Evolutionary conservation across 2,113 vertebrate species (phyloP).

Genomic region (Microcebus tavaratra): DNA sequence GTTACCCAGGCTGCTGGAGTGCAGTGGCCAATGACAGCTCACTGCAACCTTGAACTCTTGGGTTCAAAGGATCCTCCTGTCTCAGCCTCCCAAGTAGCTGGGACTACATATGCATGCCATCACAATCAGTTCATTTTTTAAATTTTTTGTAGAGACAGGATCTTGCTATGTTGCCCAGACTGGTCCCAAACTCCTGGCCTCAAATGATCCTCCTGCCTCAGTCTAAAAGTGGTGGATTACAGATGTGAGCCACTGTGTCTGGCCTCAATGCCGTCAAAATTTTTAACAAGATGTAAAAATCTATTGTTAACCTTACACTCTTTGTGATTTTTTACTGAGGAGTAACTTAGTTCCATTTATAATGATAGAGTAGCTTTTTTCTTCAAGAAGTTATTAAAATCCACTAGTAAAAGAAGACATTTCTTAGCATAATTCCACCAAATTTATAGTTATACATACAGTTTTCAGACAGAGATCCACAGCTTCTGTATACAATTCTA

Average conservation of each 20-base stretch:
- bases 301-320: not conserved
- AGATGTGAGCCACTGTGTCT: too few species aligned
- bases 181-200: too few species aligned
- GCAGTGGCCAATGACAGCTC: too few species aligned
- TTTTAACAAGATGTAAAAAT: slow-evolving; percentile 34
- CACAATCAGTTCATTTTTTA: too few species aligned
- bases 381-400: slow-evolving; percentile 74
- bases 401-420: slow-evolving; percentile 75
- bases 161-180: too few species aligned
- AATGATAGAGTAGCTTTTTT: slow-evolving; percentile 64
- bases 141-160: too few species aligned
- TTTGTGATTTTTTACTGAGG: not conserved
- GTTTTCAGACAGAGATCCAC: slow-evolving; percentile 98
- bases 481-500: slow-evolving; percentile 96
- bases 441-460: slow-evolving; percentile 86
- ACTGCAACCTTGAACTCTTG: too few species aligned
- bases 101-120: too few species aligned
- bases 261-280: slow-evolving; percentile 6
- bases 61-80: too few species aligned
- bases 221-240: too few species aligned
- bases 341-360: slow-evolving; percentile 7
- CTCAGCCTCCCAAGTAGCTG: too few species aligned
- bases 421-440: slow-evolving; percentile 82
- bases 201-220: not conserved
- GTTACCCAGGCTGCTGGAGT: too few species aligned